Base-by-base conservation (phyloP, 2,888 invertebrate species). In the Dryobotodes eremita region DNA sequence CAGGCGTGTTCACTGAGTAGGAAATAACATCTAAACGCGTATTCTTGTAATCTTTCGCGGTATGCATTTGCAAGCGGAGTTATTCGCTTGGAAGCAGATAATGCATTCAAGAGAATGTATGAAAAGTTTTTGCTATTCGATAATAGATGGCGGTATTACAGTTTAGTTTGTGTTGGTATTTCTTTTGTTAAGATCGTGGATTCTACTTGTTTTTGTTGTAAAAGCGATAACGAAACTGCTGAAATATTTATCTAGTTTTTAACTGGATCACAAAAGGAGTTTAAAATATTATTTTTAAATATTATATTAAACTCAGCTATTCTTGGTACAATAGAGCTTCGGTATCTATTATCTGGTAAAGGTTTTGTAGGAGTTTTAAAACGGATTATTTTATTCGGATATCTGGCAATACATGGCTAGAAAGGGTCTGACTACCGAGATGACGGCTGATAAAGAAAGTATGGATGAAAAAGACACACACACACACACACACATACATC, bases 81-180 rank as follows among this genome's bases (percentile, higher is more conserved):
- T 70, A 84, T 75, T 90, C 88, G 74, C 66, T 82, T 86, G 87
- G 82, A 79, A 87, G 31, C 26, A 53, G 89, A 90, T 90, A 90
- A 76, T 79, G 74, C 68, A 73, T 84, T 84, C 69, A 69, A 68
- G 80, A 70, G 72, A 75, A 79, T 78, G 73, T 68, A 57, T 69
- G 66, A 66, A 71, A 78, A 82, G 86, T 78, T 80, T 75, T 71
- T 81, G 77, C 90, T 92, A 91, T 79, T 88, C 72, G 80, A 86
- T 79, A 87, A 88, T 77, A 91, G 92, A 90, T 92, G 92, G 80
- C 90, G 77, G 50, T 85, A 23, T 36, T 71, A 42, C 74, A 71
- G 64, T 68, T n/a, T 48, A 26, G n/a, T 48, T 71, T 55, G 1
- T 31, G 48, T 64, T 66, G 61, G 48, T 71, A 72, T 81, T 76